These are phyloP conservation scores for Gopherus flavomarginatus DNA, from an alignment of 2,113 vertebrate genomes.

Conservation along the genomic window DNA sequence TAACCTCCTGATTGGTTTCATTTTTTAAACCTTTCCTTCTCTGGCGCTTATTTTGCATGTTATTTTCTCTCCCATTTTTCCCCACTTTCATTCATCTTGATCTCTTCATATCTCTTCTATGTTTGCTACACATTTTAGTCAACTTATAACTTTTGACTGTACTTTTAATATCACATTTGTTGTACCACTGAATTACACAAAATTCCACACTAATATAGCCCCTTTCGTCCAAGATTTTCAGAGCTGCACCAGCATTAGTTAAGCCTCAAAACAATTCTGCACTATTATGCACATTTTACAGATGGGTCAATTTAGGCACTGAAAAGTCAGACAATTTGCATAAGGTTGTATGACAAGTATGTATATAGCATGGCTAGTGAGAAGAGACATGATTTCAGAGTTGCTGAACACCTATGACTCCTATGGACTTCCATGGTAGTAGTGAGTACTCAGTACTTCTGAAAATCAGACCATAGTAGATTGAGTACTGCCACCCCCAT, in stretches of 20 bases:
- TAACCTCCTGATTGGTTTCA: constrained; percentile 47
- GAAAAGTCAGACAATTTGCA: background rate
- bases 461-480: background rate
- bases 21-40: constrained; percentile 11
- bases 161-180: constrained; percentile 61
- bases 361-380: background rate
- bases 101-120: constrained; percentile 17
- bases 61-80: background rate
- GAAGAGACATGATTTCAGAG: background rate
- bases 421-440: background rate
- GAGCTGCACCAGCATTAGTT: constrained; percentile 6
- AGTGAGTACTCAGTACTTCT: background rate
- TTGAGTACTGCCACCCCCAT: background rate
- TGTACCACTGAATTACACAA: background rate
- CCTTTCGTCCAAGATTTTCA: constrained; percentile 28
- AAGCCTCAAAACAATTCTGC: constrained; percentile 10
- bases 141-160: constrained; percentile 14
- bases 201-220: constrained; percentile 25
- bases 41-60: background rate
- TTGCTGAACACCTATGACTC: background rate
- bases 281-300: constrained; percentile 30
- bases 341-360: background rate
- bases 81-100: background rate
- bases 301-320: background rate
- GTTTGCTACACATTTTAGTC: constrained; percentile 9